phyloP scores from a whole-genome alignment of 2,888 invertebrate genomes.

The Yponomeuta cagnagella region DNA sequence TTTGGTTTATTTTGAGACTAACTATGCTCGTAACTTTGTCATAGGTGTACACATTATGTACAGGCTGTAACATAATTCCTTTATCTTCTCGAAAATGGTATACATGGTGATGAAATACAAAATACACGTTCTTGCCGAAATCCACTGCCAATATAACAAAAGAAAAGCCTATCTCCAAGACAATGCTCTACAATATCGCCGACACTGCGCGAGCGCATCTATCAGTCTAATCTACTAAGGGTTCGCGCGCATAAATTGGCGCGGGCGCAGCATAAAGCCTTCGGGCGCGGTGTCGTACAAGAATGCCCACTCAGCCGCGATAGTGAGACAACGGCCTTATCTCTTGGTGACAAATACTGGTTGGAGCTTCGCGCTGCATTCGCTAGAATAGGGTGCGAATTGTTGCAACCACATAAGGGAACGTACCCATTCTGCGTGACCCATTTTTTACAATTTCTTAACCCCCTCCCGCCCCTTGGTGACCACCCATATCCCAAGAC shows the following conservation, averaged over 20 bases:
- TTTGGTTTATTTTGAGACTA: too few species aligned
- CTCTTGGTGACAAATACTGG: slow-evolving; percentile 43
- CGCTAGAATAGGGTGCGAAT: slow-evolving; percentile 4
- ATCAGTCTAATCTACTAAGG: slow-evolving; percentile 48
- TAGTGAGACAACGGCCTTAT: slow-evolving; percentile 35
- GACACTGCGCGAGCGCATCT: slow-evolving; percentile 21
- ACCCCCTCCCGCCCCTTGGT: too few species aligned
- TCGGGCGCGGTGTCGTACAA: slow-evolving; percentile 40
- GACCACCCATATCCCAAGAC: too few species aligned
- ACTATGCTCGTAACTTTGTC: too few species aligned
- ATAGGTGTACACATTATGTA: too few species aligned
- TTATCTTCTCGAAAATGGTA: too few species aligned
- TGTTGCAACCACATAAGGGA: neutral
- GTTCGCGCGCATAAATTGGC: slow-evolving; percentile 22
- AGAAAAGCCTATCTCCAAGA: slow-evolving; percentile 7
- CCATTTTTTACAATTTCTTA: too few species aligned
- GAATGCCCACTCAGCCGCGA: slow-evolving; percentile 47
- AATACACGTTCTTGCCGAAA: neutral
- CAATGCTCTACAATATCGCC: slow-evolving; percentile 6
- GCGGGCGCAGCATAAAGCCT: slow-evolving; percentile 46
- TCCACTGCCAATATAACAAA: slow-evolving; percentile 15
- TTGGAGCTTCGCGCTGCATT: slow-evolving; percentile 10
- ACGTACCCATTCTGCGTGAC: too few species aligned
- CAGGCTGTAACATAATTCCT: too few species aligned
- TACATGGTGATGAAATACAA: too few species aligned